Evolutionary conservation across 2,888 invertebrate species (phyloP).

Genomic region (Eupithecia abbreviata): DNA sequence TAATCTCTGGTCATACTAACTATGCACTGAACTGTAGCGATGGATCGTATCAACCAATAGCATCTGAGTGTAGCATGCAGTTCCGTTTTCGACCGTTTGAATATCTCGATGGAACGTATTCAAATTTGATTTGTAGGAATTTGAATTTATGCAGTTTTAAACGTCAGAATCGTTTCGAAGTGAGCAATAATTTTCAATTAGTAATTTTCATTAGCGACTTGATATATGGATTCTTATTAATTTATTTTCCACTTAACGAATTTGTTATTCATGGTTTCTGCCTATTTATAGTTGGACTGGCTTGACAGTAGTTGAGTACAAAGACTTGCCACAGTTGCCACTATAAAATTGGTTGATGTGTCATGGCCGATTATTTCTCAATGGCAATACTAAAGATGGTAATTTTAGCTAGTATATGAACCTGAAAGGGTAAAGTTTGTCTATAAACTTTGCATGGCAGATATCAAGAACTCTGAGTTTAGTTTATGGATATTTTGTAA

Average conservation of each 20-base stretch:
- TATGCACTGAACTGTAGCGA: not conserved
- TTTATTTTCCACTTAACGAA: not conserved
- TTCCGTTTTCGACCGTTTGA: constrained; percentile 1
- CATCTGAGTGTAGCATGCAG: not conserved
- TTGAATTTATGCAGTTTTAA: constrained; percentile 8
- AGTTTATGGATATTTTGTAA: not conserved
- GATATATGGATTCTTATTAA: constrained; percentile 15
- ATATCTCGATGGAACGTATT: not conserved
- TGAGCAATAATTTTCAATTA: not conserved
- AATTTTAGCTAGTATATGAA: not conserved
- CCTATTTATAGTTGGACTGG: not conserved
- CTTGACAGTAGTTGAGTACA: not conserved
- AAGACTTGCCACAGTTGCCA: not conserved
- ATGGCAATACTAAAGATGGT: not conserved
- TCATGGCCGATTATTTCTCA: not conserved
- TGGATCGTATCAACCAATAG: not conserved
- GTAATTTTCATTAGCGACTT: not conserved
- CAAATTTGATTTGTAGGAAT: constrained; percentile 13
- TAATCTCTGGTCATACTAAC: not conserved
- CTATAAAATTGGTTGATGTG: not conserved
- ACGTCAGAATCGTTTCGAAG: not conserved
- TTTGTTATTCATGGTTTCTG: not conserved
- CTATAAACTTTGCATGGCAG: not conserved
- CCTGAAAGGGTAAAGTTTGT: not conserved
- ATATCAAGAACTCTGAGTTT: not conserved